Percentiles rank a stretch among this genome's conserved stretches.
These are phyloP conservation scores for Catharus fuscescens DNA, from an alignment of 2,113 vertebrate genomes.

Conservation along the genomic window DNA sequence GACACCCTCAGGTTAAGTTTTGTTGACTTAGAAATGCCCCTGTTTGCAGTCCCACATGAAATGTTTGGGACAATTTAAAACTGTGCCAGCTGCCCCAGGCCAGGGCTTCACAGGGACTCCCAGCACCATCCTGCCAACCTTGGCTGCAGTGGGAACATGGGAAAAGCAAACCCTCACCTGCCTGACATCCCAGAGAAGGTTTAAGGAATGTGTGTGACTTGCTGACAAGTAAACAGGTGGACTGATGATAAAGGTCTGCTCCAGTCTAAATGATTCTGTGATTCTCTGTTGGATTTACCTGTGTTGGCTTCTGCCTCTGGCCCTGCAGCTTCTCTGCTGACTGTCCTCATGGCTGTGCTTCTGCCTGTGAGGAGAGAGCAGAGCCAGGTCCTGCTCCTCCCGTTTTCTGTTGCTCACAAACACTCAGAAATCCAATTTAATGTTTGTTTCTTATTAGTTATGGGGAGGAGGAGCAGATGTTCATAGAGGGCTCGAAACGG, in stretches of 20 bases:
- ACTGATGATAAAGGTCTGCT: not conserved
- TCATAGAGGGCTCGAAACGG: not conserved
- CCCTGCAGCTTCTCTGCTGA: not conserved
- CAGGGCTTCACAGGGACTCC: not conserved
- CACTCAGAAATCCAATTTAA: not conserved
- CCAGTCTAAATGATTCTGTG: not conserved
- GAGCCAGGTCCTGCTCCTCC: not conserved
- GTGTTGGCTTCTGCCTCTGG: not conserved
- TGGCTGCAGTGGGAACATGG: not conserved
- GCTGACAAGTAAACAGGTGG: not conserved
- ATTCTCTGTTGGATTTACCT: not conserved
- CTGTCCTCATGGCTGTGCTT: not conserved
- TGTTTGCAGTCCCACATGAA: not conserved
- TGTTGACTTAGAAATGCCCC: not conserved
- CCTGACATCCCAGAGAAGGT: rapidly evolving
- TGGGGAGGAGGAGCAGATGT: not conserved
- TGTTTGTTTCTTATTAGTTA: not conserved
- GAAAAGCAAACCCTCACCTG: not conserved
- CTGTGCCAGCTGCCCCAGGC: not conserved
- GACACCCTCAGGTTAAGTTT: not conserved
- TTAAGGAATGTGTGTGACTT: not conserved
- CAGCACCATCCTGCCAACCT: not conserved
- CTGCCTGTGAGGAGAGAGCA: not conserved
- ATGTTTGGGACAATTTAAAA: not conserved
- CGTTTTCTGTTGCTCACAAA: not conserved